Conservation (phyloP, 2,797 vertebrate species). For the Leucoraja ocellata region DNA sequence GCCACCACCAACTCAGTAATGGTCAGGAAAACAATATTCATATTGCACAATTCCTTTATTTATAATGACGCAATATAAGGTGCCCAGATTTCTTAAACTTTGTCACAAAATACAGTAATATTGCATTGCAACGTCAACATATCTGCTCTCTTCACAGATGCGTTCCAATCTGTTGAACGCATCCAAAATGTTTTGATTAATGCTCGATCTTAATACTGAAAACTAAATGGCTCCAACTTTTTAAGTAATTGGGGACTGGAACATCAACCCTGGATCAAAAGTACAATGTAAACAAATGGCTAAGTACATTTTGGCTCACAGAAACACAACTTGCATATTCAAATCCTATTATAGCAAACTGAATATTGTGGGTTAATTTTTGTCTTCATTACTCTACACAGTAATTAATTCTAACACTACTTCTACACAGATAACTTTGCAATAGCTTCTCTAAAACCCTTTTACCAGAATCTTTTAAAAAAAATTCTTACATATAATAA, state of each 20-base stretch:
- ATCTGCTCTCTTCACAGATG: neutral
- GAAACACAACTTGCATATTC: neutral
- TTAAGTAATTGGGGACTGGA: neutral
- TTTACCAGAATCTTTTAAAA: neutral
- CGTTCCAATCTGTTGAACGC: neutral
- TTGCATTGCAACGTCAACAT: neutral
- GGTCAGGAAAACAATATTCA: neutral
- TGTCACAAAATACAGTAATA: neutral
- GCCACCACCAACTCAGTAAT: neutral
- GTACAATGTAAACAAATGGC: neutral
- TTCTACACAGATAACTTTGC: neutral
- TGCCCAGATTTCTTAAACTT: neutral
- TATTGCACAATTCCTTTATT: neutral
- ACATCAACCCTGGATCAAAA: neutral
- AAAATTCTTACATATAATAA: neutral
- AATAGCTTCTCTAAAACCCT: neutral
- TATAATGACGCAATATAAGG: neutral
- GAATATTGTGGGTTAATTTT: neutral
- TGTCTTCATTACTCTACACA: neutral
- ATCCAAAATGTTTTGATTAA: neutral
- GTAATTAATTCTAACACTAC: neutral
- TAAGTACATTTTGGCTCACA: neutral
- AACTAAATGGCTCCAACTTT: neutral
- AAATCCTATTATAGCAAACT: neutral
- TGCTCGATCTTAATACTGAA: neutral